phyloP scores from a whole-genome alignment of 2,888 invertebrate species.

The Hemicrepidius hirtus region DNA sequence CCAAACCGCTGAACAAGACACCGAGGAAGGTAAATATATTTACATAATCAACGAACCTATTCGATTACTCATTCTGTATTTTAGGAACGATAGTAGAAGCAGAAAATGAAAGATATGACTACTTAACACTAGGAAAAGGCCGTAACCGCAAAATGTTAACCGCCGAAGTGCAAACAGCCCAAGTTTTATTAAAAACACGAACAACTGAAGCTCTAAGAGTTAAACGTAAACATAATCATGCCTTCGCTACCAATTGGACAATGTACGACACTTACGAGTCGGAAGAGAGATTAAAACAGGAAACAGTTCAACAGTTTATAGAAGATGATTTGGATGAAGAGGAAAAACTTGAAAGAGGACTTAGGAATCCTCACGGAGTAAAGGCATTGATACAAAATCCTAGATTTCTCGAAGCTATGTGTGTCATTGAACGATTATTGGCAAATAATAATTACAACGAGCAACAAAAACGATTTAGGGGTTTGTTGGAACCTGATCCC shows the following conservation, averaged over 20 bases:
- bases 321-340: conserved; percentile 54
- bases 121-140: conserved; percentile 80
- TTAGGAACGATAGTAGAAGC: conserved; percentile 74
- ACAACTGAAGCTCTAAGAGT: conserved; percentile 77
- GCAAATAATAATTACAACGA: conserved; percentile 80
- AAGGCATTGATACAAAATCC: conserved; percentile 66
- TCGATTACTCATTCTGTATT: conserved; percentile 12
- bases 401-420: conserved; percentile 77
- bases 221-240: conserved; percentile 75
- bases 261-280: conserved; percentile 82
- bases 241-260: conserved; percentile 85
- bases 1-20: conserved; percentile 77
- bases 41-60: too few species aligned
- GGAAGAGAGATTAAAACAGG: conserved; percentile 63
- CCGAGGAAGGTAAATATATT: conserved; percentile 72
- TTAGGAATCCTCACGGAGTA: too few species aligned
- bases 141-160: conserved; percentile 79
- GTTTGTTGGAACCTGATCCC: conserved; percentile 78
- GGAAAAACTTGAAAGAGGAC: not conserved
- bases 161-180: conserved; percentile 83
- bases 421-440: conserved; percentile 82
- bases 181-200: conserved; percentile 77
- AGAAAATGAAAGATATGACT: conserved; percentile 81
- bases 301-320: conserved; percentile 64
- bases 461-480: conserved; percentile 83